Evolutionary conservation across 2,888 invertebrate species (phyloP), one percentile per base, ranked within the genome.

Genomic region (Mesochorus sp.): DNA sequence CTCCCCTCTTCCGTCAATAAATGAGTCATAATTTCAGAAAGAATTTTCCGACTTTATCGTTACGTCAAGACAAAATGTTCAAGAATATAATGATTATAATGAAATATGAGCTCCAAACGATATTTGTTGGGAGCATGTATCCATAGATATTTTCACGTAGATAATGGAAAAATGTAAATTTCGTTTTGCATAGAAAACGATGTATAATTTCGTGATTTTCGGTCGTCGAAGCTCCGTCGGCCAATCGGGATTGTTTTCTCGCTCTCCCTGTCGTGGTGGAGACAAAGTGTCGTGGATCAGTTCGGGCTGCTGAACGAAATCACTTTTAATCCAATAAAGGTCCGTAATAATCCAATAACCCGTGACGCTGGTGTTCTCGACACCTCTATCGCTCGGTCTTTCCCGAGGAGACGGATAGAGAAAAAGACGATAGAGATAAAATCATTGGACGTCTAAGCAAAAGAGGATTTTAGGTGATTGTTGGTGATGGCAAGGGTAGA

Each of bases 281-380:
- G 67, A 34, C 24, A 49, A 73, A 77, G 62, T 49, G 76, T 71
- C 72, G 51, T 51, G 71, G 80, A 76, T 81, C 70, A 76, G 79
- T 80, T 77, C 17, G 74, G 75, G 81, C 82, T 79, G 81, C 80
- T 62, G 81, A 83, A 72, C 83, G 82, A 86, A 88, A 88, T 88
- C 86, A 83, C 85, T 84, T 84, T 88, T 88, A 90, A 90, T 90
- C 88, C 88, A 89, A 90, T 90, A 87, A 88, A 85, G 87, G 88
- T 87, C 86, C 88, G 87, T 88, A 88, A 90, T 90, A 90, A 90
- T 89, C 89, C 89, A 89, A 90, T 90, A 88, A 89, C 84, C 83
- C 83, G 85, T 83, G 77, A 66, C 68, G 71, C 37, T 24, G 70
- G 21, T 39, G 66, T 17, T 55, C 62, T 53, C 51, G 37, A 26